Conservation (phyloP, 2,113 vertebrate genomes). For the Lepus americanus region DNA sequence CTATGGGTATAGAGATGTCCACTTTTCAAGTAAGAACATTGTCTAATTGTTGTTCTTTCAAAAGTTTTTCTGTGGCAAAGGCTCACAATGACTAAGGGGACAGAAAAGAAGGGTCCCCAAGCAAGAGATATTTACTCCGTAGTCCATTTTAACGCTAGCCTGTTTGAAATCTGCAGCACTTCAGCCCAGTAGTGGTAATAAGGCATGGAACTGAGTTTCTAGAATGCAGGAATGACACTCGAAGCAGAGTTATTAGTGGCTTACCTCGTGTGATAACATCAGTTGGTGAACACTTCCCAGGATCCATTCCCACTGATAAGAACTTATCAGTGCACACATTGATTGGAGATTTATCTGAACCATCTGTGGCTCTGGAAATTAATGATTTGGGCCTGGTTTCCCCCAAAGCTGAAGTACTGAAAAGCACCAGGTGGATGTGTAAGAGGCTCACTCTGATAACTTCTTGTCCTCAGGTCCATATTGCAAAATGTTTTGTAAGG, state of each 20-base stretch:
- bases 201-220: constrained; percentile 61
- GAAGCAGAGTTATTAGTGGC: constrained; percentile 72
- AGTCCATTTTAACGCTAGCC: not conserved
- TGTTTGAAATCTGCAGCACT: not conserved
- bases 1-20: not conserved
- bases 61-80: not conserved
- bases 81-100: not conserved
- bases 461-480: constrained; percentile 24
- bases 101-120: constrained; percentile 17
- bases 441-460: constrained; percentile 32
- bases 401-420: constrained; percentile 56
- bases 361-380: constrained; percentile 84
- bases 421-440: not conserved
- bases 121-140: not conserved
- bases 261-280: constrained; percentile 81
- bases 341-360: constrained; percentile 87
- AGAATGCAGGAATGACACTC: constrained; percentile 74
- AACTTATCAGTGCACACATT: constrained; percentile 86
- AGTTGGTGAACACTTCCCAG: constrained; percentile 76
- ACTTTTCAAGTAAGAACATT: not conserved
- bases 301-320: constrained; percentile 86
- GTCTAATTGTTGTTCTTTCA: not conserved
- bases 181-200: not conserved
- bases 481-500: not conserved
- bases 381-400: constrained; percentile 83